Evolutionary conservation across 1,140 invertebrate genomes (phyloP).

Genomic region (Drosophila asahinai): DNA sequence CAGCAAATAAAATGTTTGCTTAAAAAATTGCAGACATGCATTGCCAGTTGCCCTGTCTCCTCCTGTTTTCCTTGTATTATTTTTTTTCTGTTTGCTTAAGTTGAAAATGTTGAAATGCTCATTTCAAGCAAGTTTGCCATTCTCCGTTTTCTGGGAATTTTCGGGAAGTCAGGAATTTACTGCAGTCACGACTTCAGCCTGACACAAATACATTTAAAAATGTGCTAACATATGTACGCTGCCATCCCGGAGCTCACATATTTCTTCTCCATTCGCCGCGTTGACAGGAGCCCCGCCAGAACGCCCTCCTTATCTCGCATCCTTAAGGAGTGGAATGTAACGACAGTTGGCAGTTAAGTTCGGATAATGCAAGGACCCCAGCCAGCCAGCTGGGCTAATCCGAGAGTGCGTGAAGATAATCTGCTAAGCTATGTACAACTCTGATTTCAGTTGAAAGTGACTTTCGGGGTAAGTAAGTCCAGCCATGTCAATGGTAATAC

Average conservation of each 20-base stretch:
- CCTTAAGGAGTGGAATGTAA: conserved; percentile 26
- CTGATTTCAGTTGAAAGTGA: conserved; percentile 23
- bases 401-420: conserved; percentile 39
- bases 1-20: conserved; percentile 78
- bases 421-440: conserved; percentile 35
- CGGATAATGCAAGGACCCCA: conserved; percentile 27
- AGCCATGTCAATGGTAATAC: neutral
- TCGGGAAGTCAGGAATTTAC: conserved; percentile 67
- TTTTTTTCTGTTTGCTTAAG: conserved; percentile 26
- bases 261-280: conserved; percentile 29
- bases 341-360: conserved; percentile 55
- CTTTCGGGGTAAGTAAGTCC: conserved; percentile 15
- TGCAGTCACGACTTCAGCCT: conserved; percentile 71
- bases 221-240: conserved; percentile 62
- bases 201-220: conserved; percentile 76
- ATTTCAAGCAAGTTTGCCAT: conserved; percentile 48
- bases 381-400: conserved; percentile 7
- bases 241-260: conserved; percentile 47
- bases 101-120: conserved; percentile 68
- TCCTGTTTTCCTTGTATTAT: neutral
- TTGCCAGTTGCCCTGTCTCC: conserved; percentile 37
- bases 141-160: conserved; percentile 49
- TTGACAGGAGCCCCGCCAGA: conserved; percentile 28
- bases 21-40: conserved; percentile 79
- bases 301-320: conserved; percentile 16